phyloP scores from a whole-genome alignment of 2,113 vertebrate species.

The Chaetura pelagica region DNA sequence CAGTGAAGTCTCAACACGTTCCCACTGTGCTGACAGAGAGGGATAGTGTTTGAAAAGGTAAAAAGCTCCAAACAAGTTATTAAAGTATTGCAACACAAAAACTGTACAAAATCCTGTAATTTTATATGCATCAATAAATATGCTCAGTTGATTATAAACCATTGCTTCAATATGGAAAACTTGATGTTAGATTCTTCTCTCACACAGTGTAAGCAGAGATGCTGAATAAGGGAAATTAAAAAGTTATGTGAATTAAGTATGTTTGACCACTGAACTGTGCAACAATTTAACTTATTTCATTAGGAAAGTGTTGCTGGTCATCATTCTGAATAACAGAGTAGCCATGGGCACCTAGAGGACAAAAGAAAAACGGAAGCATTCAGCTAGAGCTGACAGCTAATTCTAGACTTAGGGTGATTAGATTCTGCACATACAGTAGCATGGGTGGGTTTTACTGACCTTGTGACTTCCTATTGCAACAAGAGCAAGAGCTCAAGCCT shows the following conservation, averaged over 20 bases:
- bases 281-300: neutral
- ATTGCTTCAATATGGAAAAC: neutral
- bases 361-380: neutral
- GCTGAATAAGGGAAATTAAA: neutral
- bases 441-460: neutral
- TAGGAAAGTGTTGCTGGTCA: neutral
- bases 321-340: neutral
- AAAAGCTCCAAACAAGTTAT: neutral
- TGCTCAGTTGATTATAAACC: neutral
- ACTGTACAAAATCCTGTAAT: neutral
- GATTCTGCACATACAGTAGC: neutral
- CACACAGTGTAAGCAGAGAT: neutral
- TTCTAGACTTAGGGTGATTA: neutral
- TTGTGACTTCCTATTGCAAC: neutral
- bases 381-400: neutral
- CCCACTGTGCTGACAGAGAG: neutral
- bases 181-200: neutral
- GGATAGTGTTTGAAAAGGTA: neutral
- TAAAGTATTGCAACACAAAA: neutral
- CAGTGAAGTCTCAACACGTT: neutral
- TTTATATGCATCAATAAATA: neutral
- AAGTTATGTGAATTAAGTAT: neutral
- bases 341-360: fast-evolving
- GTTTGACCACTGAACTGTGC: neutral
- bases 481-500: neutral